phyloP scores from a whole-genome alignment of 92 coral and sea anemone species.

The Palythoa grandiflora region DNA sequence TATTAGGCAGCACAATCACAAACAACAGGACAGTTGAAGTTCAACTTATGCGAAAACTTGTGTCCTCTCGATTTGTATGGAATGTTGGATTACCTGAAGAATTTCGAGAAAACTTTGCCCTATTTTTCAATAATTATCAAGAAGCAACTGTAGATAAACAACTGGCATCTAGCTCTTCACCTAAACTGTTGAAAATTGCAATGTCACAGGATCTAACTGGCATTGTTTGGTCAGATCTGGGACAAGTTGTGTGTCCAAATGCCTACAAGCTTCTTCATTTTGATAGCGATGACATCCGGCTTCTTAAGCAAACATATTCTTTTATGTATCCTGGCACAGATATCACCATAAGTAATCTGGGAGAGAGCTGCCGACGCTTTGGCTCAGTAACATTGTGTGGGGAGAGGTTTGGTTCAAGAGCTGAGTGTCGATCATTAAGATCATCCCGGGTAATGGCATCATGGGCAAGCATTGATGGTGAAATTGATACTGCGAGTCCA shows the following conservation, averaged over 20 bases:
- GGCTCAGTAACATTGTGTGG: neutral
- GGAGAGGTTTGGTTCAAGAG: slow-evolving; percentile 8
- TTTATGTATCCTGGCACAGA: slow-evolving; percentile 4
- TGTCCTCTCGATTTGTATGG: neutral
- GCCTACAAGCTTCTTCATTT: slow-evolving; percentile 23
- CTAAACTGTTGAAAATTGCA: slow-evolving; percentile 26
- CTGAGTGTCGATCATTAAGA: neutral
- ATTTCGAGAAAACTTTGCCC: slow-evolving; percentile 1
- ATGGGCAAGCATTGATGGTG: neutral
- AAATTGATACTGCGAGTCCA: neutral
- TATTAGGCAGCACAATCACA: neutral
- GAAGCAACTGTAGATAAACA: slow-evolving; percentile 18
- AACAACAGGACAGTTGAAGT: slow-evolving; percentile 6
- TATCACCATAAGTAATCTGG: neutral
- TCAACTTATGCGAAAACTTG: neutral
- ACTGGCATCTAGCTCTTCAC: neutral
- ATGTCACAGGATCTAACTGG: neutral
- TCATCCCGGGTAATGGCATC: neutral
- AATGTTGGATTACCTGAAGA: slow-evolving; percentile 14
- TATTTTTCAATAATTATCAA: neutral
- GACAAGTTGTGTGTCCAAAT: slow-evolving; percentile 15
- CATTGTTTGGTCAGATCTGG: slow-evolving; percentile 24
- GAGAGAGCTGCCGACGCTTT: slow-evolving; percentile 20
- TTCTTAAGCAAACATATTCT: slow-evolving; percentile 20
- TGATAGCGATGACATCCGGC: slow-evolving; percentile 21